phyloP scores from a whole-genome alignment of 2,113 vertebrate species.

The Oreochromis spilurus region DNA sequence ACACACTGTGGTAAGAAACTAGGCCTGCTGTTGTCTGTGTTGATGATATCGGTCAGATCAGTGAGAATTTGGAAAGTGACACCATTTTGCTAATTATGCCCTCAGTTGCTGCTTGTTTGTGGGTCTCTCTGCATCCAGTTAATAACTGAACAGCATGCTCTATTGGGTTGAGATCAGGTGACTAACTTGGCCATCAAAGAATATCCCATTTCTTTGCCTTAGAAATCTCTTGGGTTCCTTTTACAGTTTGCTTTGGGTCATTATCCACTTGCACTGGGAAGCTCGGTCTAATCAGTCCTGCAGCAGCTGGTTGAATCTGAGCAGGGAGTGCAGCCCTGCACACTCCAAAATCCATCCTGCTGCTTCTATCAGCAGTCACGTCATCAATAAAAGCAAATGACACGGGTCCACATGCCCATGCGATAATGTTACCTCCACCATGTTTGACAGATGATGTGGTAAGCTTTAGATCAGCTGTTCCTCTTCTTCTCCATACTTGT shows the following conservation, averaged over 20 bases:
- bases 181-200: neutral
- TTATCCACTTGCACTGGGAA: neutral
- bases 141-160: neutral
- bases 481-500: neutral
- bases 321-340: neutral
- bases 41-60: neutral
- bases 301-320: neutral
- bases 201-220: neutral
- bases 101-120: neutral
- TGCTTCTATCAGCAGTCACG: neutral
- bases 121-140: neutral
- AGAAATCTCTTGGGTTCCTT: accelerated
- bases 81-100: neutral
- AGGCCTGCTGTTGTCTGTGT: neutral
- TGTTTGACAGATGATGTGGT: neutral
- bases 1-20: neutral
- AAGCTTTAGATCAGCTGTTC: accelerated
- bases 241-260: neutral
- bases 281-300: neutral
- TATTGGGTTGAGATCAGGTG: neutral
- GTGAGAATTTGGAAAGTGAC: neutral
- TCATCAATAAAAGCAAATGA: neutral
- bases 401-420: neutral
- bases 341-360: neutral
- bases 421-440: neutral